Conservation (phyloP, 2,888 invertebrate species). For the Pelosia muscerda region DNA sequence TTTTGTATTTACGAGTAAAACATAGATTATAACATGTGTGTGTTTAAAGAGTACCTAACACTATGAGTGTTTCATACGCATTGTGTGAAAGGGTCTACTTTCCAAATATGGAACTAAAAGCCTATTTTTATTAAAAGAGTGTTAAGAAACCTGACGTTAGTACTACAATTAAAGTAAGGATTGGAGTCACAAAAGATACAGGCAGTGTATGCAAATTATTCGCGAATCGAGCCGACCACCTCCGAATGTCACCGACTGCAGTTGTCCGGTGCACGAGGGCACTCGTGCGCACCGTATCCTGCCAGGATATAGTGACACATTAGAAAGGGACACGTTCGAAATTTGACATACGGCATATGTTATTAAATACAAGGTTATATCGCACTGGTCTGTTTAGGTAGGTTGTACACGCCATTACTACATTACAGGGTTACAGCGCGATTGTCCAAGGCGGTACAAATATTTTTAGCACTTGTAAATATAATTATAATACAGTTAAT, state of each 20-base stretch:
- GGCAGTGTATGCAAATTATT: not conserved
- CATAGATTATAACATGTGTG: no score
- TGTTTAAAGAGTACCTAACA: no score
- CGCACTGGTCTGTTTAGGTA: slow-evolving; percentile 5
- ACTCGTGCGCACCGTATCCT: slow-evolving; percentile 31
- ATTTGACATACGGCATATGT: slow-evolving; percentile 19
- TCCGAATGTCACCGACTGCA: not conserved
- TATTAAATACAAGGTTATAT: slow-evolving; percentile 44
- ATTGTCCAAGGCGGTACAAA: not conserved
- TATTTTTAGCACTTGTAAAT: not conserved
- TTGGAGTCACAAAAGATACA: not conserved
- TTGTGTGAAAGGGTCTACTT: no score
- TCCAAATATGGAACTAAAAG: no score
- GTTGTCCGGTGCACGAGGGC: not conserved
- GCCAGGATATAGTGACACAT: slow-evolving; percentile 24
- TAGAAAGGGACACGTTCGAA: slow-evolving; percentile 24
- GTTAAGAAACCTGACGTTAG: no score
- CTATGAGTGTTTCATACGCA: no score
- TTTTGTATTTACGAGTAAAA: no score
- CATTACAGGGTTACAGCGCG: slow-evolving; percentile 6
- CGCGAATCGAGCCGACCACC: not conserved
- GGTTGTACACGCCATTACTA: slow-evolving; percentile 7
- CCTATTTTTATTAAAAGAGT: no score
- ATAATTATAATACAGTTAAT: not conserved
- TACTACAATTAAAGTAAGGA: not conserved